Evolutionary conservation across 1,140 invertebrate genomes (phyloP).

Genomic region (Sycophaga agraensis): DNA sequence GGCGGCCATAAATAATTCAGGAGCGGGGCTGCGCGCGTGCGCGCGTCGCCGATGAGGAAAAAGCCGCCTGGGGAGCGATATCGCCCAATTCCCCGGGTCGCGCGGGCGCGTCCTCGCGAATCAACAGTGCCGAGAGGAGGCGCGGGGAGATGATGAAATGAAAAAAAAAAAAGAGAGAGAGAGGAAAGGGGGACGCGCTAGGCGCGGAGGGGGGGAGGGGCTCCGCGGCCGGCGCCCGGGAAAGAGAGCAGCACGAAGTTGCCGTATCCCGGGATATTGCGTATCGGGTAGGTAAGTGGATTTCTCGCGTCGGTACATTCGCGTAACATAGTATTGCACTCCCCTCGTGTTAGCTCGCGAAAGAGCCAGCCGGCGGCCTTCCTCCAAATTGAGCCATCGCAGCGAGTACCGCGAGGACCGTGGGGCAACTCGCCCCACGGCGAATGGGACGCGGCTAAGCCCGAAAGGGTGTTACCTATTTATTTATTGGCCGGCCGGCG

Average conservation of each 20-base stretch:
- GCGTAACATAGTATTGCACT: constrained; percentile 51
- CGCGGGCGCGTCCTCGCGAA: not conserved
- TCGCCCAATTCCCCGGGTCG: not conserved
- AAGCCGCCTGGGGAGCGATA: no score
- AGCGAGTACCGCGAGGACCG: constrained; percentile 29
- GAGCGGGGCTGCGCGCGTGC: no score
- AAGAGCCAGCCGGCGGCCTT: constrained; percentile 30
- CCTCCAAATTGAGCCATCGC: constrained; percentile 45
- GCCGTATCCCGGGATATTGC: constrained; percentile 35
- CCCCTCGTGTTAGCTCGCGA: constrained; percentile 43
- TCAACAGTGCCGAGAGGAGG: not conserved
- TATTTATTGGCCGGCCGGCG: constrained; percentile 39
- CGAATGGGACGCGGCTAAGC: constrained; percentile 32
- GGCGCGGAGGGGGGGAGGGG: not conserved
- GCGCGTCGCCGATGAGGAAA: no score
- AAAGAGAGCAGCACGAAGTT: constrained; percentile 19
- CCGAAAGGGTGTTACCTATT: constrained; percentile 41
- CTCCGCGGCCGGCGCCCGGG: no score
- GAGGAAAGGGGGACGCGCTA: not conserved
- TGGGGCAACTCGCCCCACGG: no score
- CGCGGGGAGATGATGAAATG: not conserved
- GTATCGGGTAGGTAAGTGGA: constrained; percentile 46
- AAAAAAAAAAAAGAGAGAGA: not conserved
- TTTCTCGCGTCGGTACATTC: constrained; percentile 50
- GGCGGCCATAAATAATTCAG: no score